Conservation (phyloP, 2,888 invertebrate genomes). For the Junonia oenone region DNA sequence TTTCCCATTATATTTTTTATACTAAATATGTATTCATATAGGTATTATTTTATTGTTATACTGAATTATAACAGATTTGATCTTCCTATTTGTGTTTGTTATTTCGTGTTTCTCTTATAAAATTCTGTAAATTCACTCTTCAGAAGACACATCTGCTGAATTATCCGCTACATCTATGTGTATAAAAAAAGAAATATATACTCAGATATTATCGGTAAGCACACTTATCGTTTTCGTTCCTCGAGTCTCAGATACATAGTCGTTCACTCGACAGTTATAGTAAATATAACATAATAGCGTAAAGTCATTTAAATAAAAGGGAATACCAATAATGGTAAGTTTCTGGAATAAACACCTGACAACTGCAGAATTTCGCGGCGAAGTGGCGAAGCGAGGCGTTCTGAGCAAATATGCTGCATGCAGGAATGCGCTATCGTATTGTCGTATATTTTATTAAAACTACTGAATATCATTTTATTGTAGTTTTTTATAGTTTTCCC, state of each 20-base stretch:
- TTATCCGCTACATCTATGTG: too few species aligned
- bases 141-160: too few species aligned
- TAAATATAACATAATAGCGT: not conserved
- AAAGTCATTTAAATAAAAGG: constrained; percentile 12
- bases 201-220: too few species aligned
- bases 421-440: constrained; percentile 14
- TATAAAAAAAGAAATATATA: too few species aligned
- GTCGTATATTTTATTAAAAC: constrained; percentile 2
- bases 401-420: constrained; percentile 15
- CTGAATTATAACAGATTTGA: too few species aligned
- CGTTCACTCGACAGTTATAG: not conserved
- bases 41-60: too few species aligned
- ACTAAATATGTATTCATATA: too few species aligned
- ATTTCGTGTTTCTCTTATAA: too few species aligned
- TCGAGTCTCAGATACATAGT: not conserved
- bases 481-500: not conserved
- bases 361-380: constrained; percentile 22
- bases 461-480: not conserved
- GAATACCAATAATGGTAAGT: constrained; percentile 8
- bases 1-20: not conserved
- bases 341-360: constrained; percentile 22
- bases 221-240: too few species aligned
- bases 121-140: too few species aligned
- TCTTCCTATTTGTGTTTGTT: too few species aligned
- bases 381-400: constrained; percentile 25